Conservation (phyloP, 1,140 invertebrate species). For the Neodiprion pinetum region DNA sequence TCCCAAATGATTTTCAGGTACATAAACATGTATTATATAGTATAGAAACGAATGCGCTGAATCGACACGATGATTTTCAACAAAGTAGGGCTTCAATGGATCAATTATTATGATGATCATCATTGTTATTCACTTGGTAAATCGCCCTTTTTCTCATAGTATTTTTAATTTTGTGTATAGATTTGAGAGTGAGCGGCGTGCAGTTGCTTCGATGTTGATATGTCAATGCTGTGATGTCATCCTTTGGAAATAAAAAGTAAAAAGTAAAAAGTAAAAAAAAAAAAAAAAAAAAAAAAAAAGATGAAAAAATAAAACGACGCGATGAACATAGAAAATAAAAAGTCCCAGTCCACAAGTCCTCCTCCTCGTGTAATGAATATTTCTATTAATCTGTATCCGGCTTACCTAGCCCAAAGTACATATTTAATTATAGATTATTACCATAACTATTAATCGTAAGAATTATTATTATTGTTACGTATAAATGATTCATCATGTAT, state of each 20-base stretch:
- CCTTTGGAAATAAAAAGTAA: conserved; percentile 44
- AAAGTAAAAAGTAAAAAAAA: conserved; percentile 15
- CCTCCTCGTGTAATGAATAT: no score
- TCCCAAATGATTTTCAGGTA: background rate
- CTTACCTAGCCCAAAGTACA: no score
- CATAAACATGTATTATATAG: no score
- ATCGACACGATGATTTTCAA: no score
- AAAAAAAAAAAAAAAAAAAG: conserved; percentile 15
- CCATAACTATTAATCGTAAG: background rate
- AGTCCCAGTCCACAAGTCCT: background rate
- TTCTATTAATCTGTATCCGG: no score
- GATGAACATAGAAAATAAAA: background rate
- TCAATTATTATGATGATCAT: background rate
- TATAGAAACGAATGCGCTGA: no score
- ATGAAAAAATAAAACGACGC: background rate
- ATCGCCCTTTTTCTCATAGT: no score
- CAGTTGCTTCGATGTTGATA: conserved; percentile 55
- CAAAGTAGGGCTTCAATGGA: no score
- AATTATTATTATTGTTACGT: background rate
- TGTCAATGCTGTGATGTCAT: conserved; percentile 61
- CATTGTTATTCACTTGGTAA: background rate
- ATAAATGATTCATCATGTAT: background rate
- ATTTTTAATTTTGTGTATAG: background rate
- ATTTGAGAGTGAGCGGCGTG: background rate
- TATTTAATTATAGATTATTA: background rate